Conservation (phyloP, 2,888 invertebrate genomes). For the Caenorhabditis imperialis region DNA sequence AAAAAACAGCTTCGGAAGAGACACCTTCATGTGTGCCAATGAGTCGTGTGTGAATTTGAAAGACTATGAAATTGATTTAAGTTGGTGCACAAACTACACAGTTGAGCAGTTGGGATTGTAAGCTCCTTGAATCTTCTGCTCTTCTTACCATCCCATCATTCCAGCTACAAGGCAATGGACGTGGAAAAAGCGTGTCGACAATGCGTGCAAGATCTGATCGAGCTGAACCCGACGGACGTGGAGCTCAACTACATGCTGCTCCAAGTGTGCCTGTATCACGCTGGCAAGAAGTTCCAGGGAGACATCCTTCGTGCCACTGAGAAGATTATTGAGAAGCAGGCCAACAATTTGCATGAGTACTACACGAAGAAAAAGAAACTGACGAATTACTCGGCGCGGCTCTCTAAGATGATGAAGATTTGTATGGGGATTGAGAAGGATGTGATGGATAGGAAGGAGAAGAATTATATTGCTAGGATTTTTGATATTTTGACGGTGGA, state of each 20-base stretch:
- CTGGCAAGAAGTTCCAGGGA: conserved; percentile 28
- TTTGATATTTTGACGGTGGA: conserved; percentile 19
- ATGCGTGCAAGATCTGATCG: conserved; percentile 6
- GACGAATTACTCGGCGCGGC: conserved; percentile 51
- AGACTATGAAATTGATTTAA: conserved; percentile 22
- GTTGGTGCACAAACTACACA: conserved; percentile 22
- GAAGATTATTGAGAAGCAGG: conserved; percentile 27
- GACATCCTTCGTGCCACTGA: conserved; percentile 19
- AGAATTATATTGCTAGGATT: conserved; percentile 4
- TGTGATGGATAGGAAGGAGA: conserved; percentile 7
- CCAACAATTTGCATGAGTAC: conserved; percentile 50
- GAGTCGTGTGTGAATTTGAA: conserved; percentile 15
- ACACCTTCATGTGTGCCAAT: conserved; percentile 15
- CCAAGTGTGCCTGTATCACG: conserved; percentile 44
- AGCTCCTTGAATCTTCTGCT: neutral
- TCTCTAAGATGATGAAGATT: conserved; percentile 55
- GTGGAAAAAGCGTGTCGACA: conserved; percentile 1
- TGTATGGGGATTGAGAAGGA: conserved; percentile 48
- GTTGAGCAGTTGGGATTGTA: conserved; percentile 27
- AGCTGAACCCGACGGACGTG: conserved; percentile 28
- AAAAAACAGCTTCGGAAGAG: conserved; percentile 1
- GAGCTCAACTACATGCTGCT: conserved; percentile 56
- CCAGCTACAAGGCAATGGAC: conserved; percentile 12
- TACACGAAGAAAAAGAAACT: conserved; percentile 38
- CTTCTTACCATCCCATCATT: no score